These are phyloP conservation scores for Panagrolaimus sp. DNA, from an alignment of 1,140 invertebrate species.

Conservation along the genomic window DNA sequence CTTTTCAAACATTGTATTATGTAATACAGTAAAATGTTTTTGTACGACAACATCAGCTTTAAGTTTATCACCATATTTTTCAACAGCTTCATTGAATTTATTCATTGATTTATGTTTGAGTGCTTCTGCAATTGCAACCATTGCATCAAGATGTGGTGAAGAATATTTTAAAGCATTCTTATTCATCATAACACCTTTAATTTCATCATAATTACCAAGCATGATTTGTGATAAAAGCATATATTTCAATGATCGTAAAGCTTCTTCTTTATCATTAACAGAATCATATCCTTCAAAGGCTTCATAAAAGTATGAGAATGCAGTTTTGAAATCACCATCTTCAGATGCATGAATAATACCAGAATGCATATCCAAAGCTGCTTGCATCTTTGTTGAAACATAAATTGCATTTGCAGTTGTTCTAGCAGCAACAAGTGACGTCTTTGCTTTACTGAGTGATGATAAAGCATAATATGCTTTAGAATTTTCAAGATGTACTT, in stretches of 20 bases:
- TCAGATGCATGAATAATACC: slow-evolving; percentile 95
- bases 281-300: slow-evolving; percentile 98
- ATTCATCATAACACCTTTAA: slow-evolving; percentile 85
- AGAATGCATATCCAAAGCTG: slow-evolving; percentile 84
- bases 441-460: slow-evolving; percentile 90
- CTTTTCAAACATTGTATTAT: no score
- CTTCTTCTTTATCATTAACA: slow-evolving; percentile 73
- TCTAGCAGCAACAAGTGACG: slow-evolving; percentile 89
- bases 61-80: no score
- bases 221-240: slow-evolving; percentile 85
- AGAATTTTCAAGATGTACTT: slow-evolving; percentile 88
- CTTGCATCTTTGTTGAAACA: slow-evolving; percentile 82
- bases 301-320: slow-evolving; percentile 99
- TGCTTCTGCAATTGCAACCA: slow-evolving; percentile 90
- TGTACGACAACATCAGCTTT: no score
- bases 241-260: slow-evolving; percentile 88
- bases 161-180: slow-evolving; percentile 94
- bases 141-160: slow-evolving; percentile 88
- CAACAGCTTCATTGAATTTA: no score
- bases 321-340: slow-evolving; percentile 99
- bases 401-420: slow-evolving; percentile 99
- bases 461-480: slow-evolving; percentile 96
- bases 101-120: slow-evolving; percentile 72
- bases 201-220: slow-evolving; percentile 75
- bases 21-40: no score